A percentile compares a stretch with the other conserved stretches of the same genome.
Conservation (phyloP, 2,113 vertebrate genomes). For the Poeciliopsis retropinna region DNA sequence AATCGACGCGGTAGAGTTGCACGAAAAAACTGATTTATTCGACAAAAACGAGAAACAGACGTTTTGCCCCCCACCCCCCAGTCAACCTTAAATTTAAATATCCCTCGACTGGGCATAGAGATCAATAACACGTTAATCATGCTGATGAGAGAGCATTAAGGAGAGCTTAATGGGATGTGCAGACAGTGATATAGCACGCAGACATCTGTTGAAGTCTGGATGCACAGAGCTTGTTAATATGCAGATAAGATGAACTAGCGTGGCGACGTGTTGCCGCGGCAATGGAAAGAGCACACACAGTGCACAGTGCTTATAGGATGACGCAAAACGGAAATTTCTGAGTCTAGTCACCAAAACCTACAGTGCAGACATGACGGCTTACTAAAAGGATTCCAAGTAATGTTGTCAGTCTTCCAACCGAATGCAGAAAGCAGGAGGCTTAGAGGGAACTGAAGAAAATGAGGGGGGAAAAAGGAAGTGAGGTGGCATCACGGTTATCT, state of each 20-base stretch:
- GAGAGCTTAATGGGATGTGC: slow-evolving; percentile 65
- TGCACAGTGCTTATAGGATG: slow-evolving; percentile 18
- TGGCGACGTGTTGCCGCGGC: slow-evolving; percentile 3
- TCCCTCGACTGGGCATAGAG: slow-evolving; percentile 48
- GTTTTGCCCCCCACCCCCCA: background rate
- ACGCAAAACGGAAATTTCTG: background rate
- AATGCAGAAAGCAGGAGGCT: background rate
- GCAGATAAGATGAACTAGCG: slow-evolving; percentile 43
- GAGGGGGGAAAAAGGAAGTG: background rate
- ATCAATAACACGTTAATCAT: slow-evolving; percentile 70
- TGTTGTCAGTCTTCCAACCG: background rate
- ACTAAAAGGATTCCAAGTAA: slow-evolving; percentile 4
- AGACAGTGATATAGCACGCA: slow-evolving; percentile 66
- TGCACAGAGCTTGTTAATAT: slow-evolving; percentile 65
- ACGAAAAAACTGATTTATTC: slow-evolving; percentile 39
- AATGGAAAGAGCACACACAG: slow-evolving; percentile 21
- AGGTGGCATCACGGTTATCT: slow-evolving; percentile 23
- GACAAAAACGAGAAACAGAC: slow-evolving; percentile 42
- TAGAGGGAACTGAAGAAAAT: background rate
- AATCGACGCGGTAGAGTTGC: slow-evolving; percentile 14
- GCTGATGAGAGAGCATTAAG: slow-evolving; percentile 68
- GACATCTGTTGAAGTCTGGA: slow-evolving; percentile 66
- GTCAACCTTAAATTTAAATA: slow-evolving; percentile 51
- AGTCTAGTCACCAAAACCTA: background rate
- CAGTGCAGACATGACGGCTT: background rate